Conservation (phyloP, 2,113 vertebrate species). For the human (Homo sapiens) region DNA sequence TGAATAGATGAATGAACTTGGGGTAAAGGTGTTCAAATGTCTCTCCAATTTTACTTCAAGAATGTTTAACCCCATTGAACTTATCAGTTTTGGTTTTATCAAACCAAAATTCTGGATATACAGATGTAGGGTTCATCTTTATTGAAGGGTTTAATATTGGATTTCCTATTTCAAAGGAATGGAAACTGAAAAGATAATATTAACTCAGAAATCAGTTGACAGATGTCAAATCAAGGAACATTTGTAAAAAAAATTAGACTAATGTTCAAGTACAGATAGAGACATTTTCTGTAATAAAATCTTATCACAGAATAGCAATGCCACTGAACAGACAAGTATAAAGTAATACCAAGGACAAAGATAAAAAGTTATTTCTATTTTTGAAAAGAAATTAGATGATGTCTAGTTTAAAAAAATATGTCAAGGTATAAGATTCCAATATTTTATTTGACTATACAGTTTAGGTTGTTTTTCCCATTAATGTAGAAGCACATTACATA, state of each 20-base stretch:
- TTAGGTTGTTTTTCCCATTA: neutral
- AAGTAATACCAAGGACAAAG: neutral
- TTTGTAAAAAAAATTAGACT: neutral
- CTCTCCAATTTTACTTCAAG: neutral
- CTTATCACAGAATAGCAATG: slow-evolving; percentile 4
- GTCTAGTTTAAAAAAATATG: slow-evolving; percentile 12
- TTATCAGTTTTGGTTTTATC: no score
- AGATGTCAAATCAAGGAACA: neutral
- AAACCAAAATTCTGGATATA: neutral
- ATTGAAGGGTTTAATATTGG: neutral
- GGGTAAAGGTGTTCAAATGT: neutral
- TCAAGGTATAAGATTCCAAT: neutral
- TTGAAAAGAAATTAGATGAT: slow-evolving; percentile 18
- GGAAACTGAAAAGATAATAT: neutral
- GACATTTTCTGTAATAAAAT: neutral
- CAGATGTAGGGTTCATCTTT: neutral
- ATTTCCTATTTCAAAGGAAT: neutral
- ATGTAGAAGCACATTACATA: neutral
- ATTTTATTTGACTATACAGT: neutral
- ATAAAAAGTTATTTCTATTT: slow-evolving; percentile 18
- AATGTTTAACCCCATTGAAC: neutral
- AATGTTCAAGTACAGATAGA: neutral
- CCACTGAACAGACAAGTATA: neutral
- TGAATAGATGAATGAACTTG: neutral
- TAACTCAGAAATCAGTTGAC: neutral